Percentiles rank a stretch among this genome's conserved stretches.
These are phyloP conservation scores for Semaprochilodus insignis DNA, from an alignment of 2,797 vertebrate genomes.

Conservation along the genomic window DNA sequence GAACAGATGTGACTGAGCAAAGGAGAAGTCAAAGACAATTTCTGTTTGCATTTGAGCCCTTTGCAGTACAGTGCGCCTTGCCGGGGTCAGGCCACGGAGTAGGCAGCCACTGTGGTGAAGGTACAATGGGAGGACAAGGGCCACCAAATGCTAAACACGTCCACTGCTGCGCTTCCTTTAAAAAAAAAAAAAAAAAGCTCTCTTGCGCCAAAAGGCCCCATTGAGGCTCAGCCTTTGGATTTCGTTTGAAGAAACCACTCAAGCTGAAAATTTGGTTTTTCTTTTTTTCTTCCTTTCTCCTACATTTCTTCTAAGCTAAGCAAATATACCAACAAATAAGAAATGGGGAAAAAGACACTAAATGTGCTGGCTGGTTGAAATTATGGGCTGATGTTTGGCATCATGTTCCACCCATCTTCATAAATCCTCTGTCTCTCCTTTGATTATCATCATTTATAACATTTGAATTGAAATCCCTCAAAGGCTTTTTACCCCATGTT, in stretches of 20 bases:
- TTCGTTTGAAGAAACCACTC: conserved; percentile 78
- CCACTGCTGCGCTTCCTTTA: conserved; percentile 79
- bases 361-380: conserved; percentile 61
- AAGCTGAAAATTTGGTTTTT: conserved; percentile 79
- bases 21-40: conserved; percentile 67
- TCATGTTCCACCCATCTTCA: conserved; percentile 60
- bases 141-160: conserved; percentile 81
- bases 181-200: conserved; percentile 59
- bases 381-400: conserved; percentile 69
- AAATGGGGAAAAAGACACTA: conserved; percentile 34
- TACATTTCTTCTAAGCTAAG: conserved; percentile 56
- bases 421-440: conserved; percentile 65
- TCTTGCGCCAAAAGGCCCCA: conserved; percentile 62
- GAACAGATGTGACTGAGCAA: conserved; percentile 75
- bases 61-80: conserved; percentile 53
- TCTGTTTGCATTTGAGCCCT: conserved; percentile 66
- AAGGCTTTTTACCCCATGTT: conserved; percentile 75
- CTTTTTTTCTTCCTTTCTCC: conserved; percentile 70
- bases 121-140: conserved; percentile 75
- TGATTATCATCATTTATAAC: conserved; percentile 69
- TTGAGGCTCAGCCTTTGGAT: conserved; percentile 75
- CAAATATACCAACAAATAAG: conserved; percentile 55
- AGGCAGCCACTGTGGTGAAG: conserved; percentile 71
- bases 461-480: conserved; percentile 65
- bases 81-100: conserved; percentile 56